phyloP scores from a whole-genome alignment of 2,797 vertebrate genomes.

The Falco peregrinus region DNA sequence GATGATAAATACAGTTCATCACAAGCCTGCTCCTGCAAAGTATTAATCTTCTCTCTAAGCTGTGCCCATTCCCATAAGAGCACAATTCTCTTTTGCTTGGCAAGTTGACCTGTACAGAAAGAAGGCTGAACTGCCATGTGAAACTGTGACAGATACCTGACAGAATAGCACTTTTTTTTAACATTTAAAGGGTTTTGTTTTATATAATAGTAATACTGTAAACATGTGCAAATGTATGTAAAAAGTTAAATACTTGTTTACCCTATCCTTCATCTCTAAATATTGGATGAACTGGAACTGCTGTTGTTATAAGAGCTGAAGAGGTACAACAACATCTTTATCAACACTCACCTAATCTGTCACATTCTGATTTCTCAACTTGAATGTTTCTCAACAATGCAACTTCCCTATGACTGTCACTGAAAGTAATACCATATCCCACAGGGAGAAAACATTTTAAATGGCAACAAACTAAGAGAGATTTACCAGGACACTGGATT shows the following conservation, averaged over 20 bases:
- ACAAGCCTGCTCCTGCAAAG: background rate
- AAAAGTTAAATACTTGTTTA: background rate
- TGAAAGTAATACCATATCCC: background rate
- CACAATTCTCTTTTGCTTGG: background rate
- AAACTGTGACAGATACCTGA: background rate
- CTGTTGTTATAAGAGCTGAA: background rate
- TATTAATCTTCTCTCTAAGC: background rate
- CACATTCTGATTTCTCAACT: background rate
- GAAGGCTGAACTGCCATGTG: background rate
- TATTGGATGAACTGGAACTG: background rate
- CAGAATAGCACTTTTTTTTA: background rate
- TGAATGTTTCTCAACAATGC: background rate
- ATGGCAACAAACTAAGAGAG: background rate
- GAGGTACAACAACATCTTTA: background rate
- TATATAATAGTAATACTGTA: background rate
- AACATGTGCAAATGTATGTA: background rate
- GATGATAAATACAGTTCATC: background rate
- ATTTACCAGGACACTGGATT: background rate
- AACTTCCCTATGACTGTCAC: background rate
- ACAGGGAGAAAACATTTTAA: background rate
- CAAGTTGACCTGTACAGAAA: background rate
- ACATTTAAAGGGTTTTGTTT: background rate
- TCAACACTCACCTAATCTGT: background rate
- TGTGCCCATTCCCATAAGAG: background rate
- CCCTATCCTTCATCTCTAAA: background rate